phyloP scores from a whole-genome alignment of 2,888 invertebrate genomes.

The Torymus auratus region DNA sequence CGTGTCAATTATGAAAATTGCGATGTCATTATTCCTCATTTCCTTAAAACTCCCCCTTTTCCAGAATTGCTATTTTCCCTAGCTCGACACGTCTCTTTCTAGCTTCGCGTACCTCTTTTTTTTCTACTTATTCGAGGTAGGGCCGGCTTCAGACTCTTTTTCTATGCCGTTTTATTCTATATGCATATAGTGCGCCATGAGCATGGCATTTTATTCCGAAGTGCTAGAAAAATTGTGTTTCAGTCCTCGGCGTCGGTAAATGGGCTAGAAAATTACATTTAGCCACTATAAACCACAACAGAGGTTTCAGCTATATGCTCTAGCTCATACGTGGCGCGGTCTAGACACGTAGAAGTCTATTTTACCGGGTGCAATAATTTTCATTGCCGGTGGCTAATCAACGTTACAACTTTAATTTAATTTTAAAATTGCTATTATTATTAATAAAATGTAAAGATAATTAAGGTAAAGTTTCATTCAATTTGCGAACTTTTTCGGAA shows the following conservation, averaged over 20 bases:
- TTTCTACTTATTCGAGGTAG: conserved; percentile 27
- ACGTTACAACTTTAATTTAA: background rate
- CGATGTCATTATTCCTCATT: conserved; percentile 50
- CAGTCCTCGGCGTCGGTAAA: conserved; percentile 14
- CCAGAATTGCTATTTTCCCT: conserved; percentile 33
- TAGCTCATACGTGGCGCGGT: too few relatives aligned
- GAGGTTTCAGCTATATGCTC: background rate
- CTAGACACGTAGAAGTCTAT: too few relatives aligned
- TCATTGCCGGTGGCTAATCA: too few relatives aligned
- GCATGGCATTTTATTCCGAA: conserved; percentile 13
- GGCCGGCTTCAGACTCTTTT: conserved; percentile 23
- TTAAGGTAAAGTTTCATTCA: background rate
- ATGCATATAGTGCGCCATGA: background rate
- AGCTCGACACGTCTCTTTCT: conserved; percentile 5
- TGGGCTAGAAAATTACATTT: conserved; percentile 32
- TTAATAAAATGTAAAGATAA: too few relatives aligned
- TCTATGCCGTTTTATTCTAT: conserved; percentile 22
- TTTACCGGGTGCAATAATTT: too few relatives aligned
- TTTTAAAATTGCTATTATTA: too few relatives aligned
- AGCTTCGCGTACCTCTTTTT: background rate
- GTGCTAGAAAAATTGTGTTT: conserved; percentile 31
- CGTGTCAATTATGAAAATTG: conserved; percentile 53
- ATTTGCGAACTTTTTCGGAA: conserved; percentile 36
- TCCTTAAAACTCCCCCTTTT: conserved; percentile 37
- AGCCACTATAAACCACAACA: conserved; percentile 11